Conservation (phyloP, 2,888 invertebrate genomes). For the Thereva nobilitata region DNA sequence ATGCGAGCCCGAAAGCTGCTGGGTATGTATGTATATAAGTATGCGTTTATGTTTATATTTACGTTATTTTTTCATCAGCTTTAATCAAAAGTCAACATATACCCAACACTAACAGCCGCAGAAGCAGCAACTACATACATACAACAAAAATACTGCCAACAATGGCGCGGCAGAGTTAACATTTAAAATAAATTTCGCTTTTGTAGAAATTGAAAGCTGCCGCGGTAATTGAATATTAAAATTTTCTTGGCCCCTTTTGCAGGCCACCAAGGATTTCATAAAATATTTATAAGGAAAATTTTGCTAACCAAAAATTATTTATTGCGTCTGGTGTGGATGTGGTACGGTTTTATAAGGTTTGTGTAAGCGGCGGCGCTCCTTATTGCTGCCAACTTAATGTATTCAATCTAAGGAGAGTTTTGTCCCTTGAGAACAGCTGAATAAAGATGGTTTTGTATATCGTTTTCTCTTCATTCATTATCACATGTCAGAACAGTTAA, state of each 20-base stretch:
- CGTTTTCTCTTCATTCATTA: slow-evolving; percentile 13
- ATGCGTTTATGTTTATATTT: not conserved
- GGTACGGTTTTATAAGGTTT: not conserved
- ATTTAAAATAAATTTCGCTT: slow-evolving; percentile 29
- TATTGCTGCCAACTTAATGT: not conserved
- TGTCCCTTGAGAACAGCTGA: slow-evolving; percentile 12
- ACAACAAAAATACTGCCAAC: too few relatives aligned
- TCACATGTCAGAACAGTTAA: slow-evolving; percentile 1
- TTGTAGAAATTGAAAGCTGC: slow-evolving; percentile 32
- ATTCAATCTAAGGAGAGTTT: not conserved
- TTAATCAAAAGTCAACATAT: slow-evolving; percentile 28
- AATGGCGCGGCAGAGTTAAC: slow-evolving; percentile 7
- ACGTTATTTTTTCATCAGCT: slow-evolving; percentile 18
- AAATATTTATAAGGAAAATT: slow-evolving; percentile 35
- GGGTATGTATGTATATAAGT: too few relatives aligned
- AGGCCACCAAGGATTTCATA: slow-evolving; percentile 28
- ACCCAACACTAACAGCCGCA: too few relatives aligned
- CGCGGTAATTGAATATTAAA: slow-evolving; percentile 36
- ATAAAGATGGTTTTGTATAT: not conserved
- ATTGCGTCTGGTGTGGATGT: slow-evolving; percentile 28
- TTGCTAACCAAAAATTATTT: slow-evolving; percentile 32
- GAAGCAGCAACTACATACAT: too few relatives aligned
- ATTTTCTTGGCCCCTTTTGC: slow-evolving; percentile 25
- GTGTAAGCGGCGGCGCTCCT: slow-evolving; percentile 4
- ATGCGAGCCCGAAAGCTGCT: too few relatives aligned